These are phyloP conservation scores for Centropristis striata DNA, from an alignment of 2,113 vertebrate genomes.

Conservation along the genomic window DNA sequence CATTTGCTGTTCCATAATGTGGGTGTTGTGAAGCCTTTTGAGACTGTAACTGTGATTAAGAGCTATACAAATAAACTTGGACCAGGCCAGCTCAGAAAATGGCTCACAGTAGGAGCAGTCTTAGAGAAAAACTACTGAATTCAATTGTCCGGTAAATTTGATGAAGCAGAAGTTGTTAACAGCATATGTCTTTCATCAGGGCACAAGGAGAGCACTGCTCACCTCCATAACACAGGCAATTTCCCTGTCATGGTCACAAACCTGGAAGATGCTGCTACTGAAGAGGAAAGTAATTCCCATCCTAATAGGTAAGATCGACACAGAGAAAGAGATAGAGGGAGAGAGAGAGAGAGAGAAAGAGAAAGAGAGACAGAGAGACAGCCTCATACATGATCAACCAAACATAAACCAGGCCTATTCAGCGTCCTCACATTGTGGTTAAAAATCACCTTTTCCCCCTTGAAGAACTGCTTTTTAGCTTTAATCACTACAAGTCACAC, in stretches of 20 bases:
- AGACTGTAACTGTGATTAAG: constrained; percentile 51
- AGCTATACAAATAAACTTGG: constrained; percentile 45
- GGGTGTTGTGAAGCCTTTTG: constrained; percentile 39
- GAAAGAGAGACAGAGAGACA: no score
- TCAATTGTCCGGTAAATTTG: constrained; percentile 50
- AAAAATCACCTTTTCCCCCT: constrained; percentile 24
- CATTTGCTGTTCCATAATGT: constrained; percentile 43
- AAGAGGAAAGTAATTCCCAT: constrained; percentile 43
- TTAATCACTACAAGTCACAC: constrained; percentile 5
- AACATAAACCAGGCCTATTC: not conserved
- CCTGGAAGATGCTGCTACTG: constrained; percentile 41
- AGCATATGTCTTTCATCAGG: constrained; percentile 37
- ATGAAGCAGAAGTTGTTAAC: constrained; percentile 58
- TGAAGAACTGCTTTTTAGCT: constrained; percentile 34
- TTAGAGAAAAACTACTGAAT: not conserved
- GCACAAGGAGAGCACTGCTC: constrained; percentile 27
- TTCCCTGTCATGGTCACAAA: constrained; percentile 54
- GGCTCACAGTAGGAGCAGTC: constrained; percentile 14
- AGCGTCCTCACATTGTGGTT: not conserved
- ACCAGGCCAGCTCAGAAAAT: constrained; percentile 30
- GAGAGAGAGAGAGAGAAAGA: no score
- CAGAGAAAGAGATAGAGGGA: no score
- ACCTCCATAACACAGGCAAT: constrained; percentile 50
- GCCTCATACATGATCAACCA: not conserved
- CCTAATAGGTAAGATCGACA: constrained; percentile 28